phyloP scores from a whole-genome alignment of 2,113 vertebrate genomes.

The Oryzias curvinotus region DNA sequence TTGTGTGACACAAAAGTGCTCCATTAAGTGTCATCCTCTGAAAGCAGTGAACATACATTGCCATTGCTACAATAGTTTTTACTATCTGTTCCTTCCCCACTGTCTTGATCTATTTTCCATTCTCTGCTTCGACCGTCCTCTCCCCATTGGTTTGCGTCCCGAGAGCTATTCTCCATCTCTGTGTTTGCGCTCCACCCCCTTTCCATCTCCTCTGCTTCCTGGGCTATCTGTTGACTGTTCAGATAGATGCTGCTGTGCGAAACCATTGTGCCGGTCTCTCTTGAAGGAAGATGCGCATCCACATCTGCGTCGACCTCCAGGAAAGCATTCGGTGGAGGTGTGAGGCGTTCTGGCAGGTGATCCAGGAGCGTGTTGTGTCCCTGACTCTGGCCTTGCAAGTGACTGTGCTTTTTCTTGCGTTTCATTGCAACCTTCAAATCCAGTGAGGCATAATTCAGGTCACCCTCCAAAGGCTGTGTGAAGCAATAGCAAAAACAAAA shows the following conservation, averaged over 20 bases:
- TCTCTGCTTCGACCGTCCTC: conserved; percentile 3
- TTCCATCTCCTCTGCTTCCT: conserved; percentile 63
- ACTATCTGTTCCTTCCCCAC: conserved; percentile 6
- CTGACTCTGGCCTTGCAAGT: conserved; percentile 45
- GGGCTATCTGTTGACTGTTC: conserved; percentile 77
- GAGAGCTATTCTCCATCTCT: conserved; percentile 12
- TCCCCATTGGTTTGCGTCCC: neutral
- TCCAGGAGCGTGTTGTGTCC: conserved; percentile 34
- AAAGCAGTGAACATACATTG: neutral
- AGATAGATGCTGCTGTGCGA: conserved; percentile 79
- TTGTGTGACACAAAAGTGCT: conserved; percentile 7
- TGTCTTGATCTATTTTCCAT: conserved; percentile 16
- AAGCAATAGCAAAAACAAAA: conserved; percentile 6
- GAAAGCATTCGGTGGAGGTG: conserved; percentile 23
- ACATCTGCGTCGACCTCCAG: conserved; percentile 48
- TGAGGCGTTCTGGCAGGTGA: conserved; percentile 8
- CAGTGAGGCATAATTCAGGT: conserved; percentile 78
- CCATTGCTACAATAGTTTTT: conserved; percentile 1
- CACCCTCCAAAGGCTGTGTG: conserved; percentile 42
- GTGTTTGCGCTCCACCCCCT: conserved; percentile 31
- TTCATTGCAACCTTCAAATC: conserved; percentile 67
- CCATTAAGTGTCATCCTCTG: conserved; percentile 5
- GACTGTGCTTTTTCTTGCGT: conserved; percentile 56
- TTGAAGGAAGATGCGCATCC: conserved; percentile 57
- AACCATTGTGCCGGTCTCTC: conserved; percentile 61